A percentile compares a stretch with the other conserved stretches of the same genome.
Conservation (phyloP, 2,113 vertebrate genomes). For the Gorilla gorilla region DNA sequence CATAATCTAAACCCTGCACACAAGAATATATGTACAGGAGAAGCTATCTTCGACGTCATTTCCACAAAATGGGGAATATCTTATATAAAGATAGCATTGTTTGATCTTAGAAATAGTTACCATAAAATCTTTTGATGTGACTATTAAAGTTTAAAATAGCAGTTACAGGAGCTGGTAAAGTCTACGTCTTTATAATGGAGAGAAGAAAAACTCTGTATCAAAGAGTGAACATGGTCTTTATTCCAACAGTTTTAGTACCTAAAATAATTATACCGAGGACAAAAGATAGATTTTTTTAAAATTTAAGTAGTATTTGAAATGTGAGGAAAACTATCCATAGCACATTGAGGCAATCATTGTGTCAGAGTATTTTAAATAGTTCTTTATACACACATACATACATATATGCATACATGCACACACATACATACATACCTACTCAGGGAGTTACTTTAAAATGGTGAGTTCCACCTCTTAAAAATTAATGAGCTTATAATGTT, state of each 20-base stretch:
- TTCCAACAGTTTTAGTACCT: conserved; percentile 37
- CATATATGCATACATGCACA: background rate
- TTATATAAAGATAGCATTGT: background rate
- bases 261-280: conserved; percentile 1
- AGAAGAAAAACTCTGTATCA: conserved; percentile 8
- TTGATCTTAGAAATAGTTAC: background rate
- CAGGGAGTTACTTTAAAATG: background rate
- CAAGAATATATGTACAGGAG: background rate
- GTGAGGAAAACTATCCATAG: background rate
- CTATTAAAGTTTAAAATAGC: conserved; percentile 8
- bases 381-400: background rate
- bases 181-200: background rate
- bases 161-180: background rate
- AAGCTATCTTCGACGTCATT: background rate
- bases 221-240: conserved; percentile 10
- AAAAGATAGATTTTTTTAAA: background rate
- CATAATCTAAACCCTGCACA: background rate
- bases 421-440: background rate
- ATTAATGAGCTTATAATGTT: conserved; percentile 10
- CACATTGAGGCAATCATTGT: background rate
- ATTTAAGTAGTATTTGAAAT: conserved; percentile 35
- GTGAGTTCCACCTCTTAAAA: conserved; percentile 29
- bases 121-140: background rate
- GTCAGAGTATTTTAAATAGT: conserved; percentile 40
- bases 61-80: background rate